These are phyloP conservation scores for Berghia stephanieae DNA, from an alignment of 1,140 invertebrate species.

Conservation along the genomic window DNA sequence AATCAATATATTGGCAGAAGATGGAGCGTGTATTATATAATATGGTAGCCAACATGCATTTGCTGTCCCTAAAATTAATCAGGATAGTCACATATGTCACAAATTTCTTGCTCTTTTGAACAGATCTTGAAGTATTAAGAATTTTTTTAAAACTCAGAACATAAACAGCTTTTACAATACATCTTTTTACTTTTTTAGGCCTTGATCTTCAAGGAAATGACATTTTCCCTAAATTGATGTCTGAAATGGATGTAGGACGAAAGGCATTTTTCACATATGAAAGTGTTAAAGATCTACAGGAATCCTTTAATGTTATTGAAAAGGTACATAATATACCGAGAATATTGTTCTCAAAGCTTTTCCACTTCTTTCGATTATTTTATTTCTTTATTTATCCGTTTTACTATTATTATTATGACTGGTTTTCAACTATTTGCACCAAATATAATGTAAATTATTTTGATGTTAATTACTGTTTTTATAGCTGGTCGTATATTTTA, in stretches of 20 bases:
- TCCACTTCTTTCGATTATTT: neutral
- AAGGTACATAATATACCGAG: conserved; percentile 67
- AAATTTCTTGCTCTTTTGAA: too few relatives aligned
- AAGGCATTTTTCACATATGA: conserved; percentile 78
- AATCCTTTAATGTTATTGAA: conserved; percentile 82
- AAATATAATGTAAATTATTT: neutral
- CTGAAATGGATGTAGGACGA: conserved; percentile 81
- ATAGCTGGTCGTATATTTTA: too few relatives aligned
- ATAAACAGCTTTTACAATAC: too few relatives aligned
- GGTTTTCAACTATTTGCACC: neutral
- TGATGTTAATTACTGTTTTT: neutral
- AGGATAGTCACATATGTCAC: too few relatives aligned
- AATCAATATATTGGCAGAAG: too few relatives aligned
- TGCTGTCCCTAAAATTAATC: too few relatives aligned
- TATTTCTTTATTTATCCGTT: neutral
- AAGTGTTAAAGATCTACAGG: conserved; percentile 78
- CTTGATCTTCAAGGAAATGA: conserved; percentile 53
- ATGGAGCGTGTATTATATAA: too few relatives aligned
- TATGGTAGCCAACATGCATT: too few relatives aligned
- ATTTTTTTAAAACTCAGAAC: too few relatives aligned
- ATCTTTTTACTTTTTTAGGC: conserved; percentile 46
- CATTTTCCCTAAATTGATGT: conserved; percentile 33
- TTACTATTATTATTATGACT: neutral
- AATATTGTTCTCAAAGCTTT: neutral
- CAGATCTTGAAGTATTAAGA: too few relatives aligned